Base-by-base conservation (phyloP, 1,140 invertebrate species). In the Heliconius melpomene region DNA sequence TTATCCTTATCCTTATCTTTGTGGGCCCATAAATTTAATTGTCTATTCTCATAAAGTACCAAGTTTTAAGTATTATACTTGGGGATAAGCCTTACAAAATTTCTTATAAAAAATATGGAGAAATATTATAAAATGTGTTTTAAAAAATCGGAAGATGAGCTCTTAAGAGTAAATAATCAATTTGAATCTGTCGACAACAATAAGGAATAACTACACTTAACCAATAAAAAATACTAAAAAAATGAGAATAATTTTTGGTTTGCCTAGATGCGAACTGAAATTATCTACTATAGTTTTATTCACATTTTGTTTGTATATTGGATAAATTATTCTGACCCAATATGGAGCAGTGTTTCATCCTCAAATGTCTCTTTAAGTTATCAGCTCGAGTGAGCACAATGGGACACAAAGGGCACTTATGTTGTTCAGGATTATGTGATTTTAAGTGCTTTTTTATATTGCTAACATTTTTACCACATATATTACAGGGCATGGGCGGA, bases 391-490 rank as follows among this genome's bases (percentile, higher is more conserved):
- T 97, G 82, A 97, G 96, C 75, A 96, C 95, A 81, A 96, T 95
- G 29, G 95, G 95, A 90, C 96, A 97, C 79, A 96, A 93, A 16
- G 96, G 96, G 89, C 96, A 97, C 85, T 96, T 95, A 89, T 96
- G 96, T 82, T 96, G 96, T 89, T 96, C 96, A 18, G 96, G 96
- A 78, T 96, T 95, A 87, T 97, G 96, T 57, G 96, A 96, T 88
- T 96, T 96, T 89, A 96, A 95, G 86, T 97, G 96, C 88, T 97
- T 96, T 95, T 96, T 96, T 84, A 96, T 95, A 94, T 97, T 97
- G 86, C 95, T 96, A 73, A 97, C 97, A 83, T 95, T 95, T 95
- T 97, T 97, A 82, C 96, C 96, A 93, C 96, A 97, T 82, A 95
- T 93, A 77, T 93, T 93, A 91, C 96, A 97, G 79, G 91, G 93